Conservation (phyloP, 2,113 vertebrate species). For the Grammomys surdaster region DNA sequence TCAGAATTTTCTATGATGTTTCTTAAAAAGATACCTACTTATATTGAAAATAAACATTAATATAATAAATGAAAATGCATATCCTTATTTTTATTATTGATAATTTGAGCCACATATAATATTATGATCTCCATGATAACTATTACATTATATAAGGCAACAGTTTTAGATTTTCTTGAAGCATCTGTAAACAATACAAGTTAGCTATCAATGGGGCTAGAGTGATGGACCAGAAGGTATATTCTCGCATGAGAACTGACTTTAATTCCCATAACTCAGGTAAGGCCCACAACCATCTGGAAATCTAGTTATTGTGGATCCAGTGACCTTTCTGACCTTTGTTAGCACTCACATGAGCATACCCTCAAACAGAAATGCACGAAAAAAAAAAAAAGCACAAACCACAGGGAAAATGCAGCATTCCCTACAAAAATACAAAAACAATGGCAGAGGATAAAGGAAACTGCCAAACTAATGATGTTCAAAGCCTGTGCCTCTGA, state of each 20-base stretch:
- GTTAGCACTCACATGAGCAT: too few relatives aligned
- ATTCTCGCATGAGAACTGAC: not conserved
- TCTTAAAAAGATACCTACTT: not conserved
- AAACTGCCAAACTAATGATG: not conserved
- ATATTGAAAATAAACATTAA: not conserved
- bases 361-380: not conserved
- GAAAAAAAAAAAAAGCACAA: not conserved
- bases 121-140: not conserved
- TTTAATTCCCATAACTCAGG: not conserved
- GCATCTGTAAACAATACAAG: not conserved
- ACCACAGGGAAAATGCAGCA: not conserved
- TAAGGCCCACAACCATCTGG: not conserved
- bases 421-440: not conserved
- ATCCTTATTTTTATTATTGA: not conserved
- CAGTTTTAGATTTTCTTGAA: not conserved
- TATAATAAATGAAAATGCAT: not conserved
- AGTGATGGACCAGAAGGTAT: not conserved
- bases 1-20: not conserved
- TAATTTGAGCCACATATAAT: not conserved
- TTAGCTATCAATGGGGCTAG: not conserved
- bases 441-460: not conserved
- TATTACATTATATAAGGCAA: not conserved
- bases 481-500: not conserved
- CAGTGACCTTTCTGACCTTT: not conserved
- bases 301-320: not conserved